Conservation (phyloP, 2,113 vertebrate genomes). For the Tichodroma muraria region DNA sequence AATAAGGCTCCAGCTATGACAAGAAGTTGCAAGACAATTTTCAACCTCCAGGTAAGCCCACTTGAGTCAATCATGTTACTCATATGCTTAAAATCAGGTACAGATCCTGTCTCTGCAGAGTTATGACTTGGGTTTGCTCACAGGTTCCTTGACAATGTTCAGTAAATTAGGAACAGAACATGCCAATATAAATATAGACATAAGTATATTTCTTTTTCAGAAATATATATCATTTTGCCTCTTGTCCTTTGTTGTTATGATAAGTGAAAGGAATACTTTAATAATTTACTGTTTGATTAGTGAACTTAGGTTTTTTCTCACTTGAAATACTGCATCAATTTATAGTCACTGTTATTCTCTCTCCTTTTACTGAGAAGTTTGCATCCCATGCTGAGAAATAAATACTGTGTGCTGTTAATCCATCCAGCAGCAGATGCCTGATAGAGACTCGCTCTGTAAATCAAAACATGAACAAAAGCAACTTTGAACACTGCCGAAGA, state of each 20-base stretch:
- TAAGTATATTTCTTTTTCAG: neutral
- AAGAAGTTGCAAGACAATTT: neutral
- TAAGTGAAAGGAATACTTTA: constrained; percentile 6
- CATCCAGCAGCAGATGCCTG: constrained; percentile 45
- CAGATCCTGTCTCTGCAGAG: neutral
- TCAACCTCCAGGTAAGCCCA: neutral
- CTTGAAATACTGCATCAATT: constrained; percentile 17
- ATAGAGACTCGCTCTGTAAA: constrained; percentile 15
- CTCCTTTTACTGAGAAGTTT: neutral
- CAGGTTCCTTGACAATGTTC: neutral
- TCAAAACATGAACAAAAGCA: constrained; percentile 34
- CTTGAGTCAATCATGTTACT: neutral
- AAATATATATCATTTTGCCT: neutral
- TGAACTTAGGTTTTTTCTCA: neutral
- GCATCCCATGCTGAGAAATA: constrained; percentile 8
- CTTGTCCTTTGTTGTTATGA: neutral
- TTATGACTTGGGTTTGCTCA: neutral
- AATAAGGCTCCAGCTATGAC: neutral
- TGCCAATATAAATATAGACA: neutral
- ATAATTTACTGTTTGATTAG: constrained; percentile 2
- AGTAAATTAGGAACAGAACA: neutral
- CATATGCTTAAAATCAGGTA: neutral
- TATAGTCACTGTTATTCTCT: neutral
- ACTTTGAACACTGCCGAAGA: neutral
- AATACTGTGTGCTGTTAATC: constrained; percentile 26